A percentile compares a stretch with the other conserved stretches of the same genome.
phyloP scores from a whole-genome alignment of 2,888 invertebrate genomes.

The Venusia cambrica region DNA sequence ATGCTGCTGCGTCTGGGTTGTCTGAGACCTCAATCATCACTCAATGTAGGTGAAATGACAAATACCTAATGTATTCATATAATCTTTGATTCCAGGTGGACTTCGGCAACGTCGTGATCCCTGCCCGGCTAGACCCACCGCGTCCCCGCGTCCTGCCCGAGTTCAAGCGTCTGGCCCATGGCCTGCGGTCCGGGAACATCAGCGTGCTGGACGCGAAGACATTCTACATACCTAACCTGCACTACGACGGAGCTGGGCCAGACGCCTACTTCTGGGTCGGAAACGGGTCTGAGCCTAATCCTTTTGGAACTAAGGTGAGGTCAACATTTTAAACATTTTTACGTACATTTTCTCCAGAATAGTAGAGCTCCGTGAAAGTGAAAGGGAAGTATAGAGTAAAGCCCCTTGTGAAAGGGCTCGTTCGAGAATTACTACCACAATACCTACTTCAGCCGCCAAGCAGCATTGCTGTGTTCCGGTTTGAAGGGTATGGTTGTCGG shows the following conservation, averaged over 20 bases:
- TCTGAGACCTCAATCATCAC: too few species aligned
- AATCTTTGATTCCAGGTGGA: conserved; percentile 84
- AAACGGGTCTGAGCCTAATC: conserved; percentile 89
- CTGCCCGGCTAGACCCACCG: conserved; percentile 88
- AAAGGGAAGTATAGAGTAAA: too few species aligned
- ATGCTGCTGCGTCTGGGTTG: too few species aligned
- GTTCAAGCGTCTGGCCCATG: conserved; percentile 93
- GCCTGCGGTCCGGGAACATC: conserved; percentile 93
- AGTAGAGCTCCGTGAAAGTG: too few species aligned
- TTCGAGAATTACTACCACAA: too few species aligned
- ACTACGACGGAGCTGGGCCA: conserved; percentile 95
- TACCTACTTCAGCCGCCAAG: too few species aligned
- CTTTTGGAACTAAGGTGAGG: conserved; percentile 89
- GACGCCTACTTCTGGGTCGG: conserved; percentile 98
- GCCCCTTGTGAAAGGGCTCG: too few species aligned
- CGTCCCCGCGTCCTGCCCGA: conserved; percentile 90
- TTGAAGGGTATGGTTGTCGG: too few species aligned
- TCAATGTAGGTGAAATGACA: conserved; percentile 2
- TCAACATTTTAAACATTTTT: not conserved
- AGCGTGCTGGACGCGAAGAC: conserved; percentile 95
- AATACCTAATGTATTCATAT: not conserved
- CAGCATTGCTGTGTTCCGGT: too few species aligned
- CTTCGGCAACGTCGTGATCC: conserved; percentile 93
- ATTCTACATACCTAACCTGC: conserved; percentile 94
- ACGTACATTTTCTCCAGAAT: too few species aligned